These are phyloP conservation scores for Drosophila picticornis DNA, from an alignment of 2,888 invertebrate species.

Conservation along the genomic window DNA sequence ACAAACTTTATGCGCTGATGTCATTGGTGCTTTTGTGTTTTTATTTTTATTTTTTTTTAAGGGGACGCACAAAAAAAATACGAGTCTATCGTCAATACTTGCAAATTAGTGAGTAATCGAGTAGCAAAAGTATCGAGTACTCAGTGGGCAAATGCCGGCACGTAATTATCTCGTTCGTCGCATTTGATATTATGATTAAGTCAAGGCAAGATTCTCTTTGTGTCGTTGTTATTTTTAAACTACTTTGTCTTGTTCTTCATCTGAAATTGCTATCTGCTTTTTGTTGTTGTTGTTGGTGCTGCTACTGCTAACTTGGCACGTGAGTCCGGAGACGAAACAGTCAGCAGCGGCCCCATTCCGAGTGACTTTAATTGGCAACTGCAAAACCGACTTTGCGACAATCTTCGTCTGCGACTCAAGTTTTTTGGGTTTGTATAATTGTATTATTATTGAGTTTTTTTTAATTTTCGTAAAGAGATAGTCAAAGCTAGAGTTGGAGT, in stretches of 20 bases:
- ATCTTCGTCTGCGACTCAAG: slow-evolving; percentile 11
- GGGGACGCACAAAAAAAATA: background rate
- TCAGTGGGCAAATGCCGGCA: slow-evolving; percentile 43
- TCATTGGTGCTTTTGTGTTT: slow-evolving; percentile 37
- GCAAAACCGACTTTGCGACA: slow-evolving; percentile 37
- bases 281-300: slow-evolving; percentile 16
- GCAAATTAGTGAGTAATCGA: slow-evolving; percentile 6
- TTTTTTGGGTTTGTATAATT: background rate
- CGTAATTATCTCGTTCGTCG: slow-evolving; percentile 41
- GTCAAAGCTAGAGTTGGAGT: background rate
- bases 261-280: background rate
- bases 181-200: slow-evolving; percentile 35
- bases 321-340: slow-evolving; percentile 37
- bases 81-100: slow-evolving; percentile 5
- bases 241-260: slow-evolving; percentile 3
- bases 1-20: slow-evolving; percentile 42
- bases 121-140: slow-evolving; percentile 14
- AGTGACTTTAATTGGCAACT: slow-evolving; percentile 45
- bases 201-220: slow-evolving; percentile 39
- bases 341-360: slow-evolving; percentile 47
- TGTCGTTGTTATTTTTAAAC: background rate
- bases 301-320: slow-evolving; percentile 38
- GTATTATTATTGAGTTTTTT: background rate
- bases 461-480: slow-evolving; percentile 1
- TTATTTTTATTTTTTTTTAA: background rate